A percentile compares a stretch with the other conserved stretches of the same genome.
phyloP scores from a whole-genome alignment of 2,888 invertebrate species.

The Copidosoma aretas region DNA sequence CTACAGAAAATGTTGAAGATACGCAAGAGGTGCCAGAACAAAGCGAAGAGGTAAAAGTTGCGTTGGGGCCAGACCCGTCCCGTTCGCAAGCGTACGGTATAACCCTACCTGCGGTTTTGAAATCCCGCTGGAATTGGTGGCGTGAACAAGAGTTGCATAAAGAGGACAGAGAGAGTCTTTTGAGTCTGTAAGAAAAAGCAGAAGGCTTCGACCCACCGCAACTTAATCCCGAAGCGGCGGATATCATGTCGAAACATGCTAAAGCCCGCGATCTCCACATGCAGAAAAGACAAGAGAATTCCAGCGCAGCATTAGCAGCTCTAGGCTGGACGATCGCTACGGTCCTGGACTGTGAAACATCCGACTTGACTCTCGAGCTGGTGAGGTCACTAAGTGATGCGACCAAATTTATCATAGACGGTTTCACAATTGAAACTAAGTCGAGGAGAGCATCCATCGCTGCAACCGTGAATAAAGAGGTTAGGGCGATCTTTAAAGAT shows the following conservation, averaged over 20 bases:
- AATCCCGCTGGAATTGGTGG: neutral
- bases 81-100: no score
- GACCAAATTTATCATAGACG: neutral
- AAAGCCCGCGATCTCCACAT: constrained; percentile 6
- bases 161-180: neutral
- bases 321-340: neutral
- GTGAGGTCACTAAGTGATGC: neutral
- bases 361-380: neutral
- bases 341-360: neutral
- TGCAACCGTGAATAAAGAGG: constrained; percentile 2
- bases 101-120: no score
- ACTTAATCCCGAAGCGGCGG: constrained; percentile 3
- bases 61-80: no score
- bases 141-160: neutral
- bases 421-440: constrained; percentile 5
- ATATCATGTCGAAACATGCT: neutral
- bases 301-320: neutral
- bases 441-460: neutral
- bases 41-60: no score
- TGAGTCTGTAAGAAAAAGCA: neutral
- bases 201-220: neutral
- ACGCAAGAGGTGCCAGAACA: no score
- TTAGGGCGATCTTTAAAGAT: neutral
- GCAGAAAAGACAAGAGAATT: neutral
- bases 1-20: no score